Evolutionary conservation across 2,888 invertebrate genomes (phyloP).

Genomic region (Rhingia rostrata): DNA sequence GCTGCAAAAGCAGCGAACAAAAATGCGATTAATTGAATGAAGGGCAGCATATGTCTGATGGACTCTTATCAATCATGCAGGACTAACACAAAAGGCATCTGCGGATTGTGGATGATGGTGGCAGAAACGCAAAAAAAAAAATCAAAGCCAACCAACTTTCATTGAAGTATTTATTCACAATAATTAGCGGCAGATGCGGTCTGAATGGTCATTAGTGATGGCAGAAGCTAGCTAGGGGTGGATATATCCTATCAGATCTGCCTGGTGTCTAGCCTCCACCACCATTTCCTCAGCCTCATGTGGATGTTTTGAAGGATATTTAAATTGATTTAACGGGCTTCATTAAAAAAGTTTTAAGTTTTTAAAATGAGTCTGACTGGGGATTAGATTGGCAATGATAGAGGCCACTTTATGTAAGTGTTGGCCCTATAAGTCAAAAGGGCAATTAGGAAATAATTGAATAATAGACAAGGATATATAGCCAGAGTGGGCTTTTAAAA

Average conservation of each 20-base stretch:
- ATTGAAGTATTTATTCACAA: constrained; percentile 65
- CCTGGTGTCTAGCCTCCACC: constrained; percentile 32
- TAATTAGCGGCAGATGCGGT: constrained; percentile 75
- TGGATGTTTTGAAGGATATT: constrained; percentile 12
- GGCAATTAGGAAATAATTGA: no score
- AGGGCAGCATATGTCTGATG: constrained; percentile 69
- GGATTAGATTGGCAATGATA: no score
- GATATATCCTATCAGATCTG: constrained; percentile 8
- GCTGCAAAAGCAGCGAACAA: constrained; percentile 16
- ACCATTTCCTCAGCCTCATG: not conserved
- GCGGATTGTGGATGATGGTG: constrained; percentile 13
- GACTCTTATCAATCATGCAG: constrained; percentile 67
- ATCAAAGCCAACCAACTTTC: constrained; percentile 36
- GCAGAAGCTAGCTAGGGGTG: not conserved
- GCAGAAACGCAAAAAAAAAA: constrained; percentile 15
- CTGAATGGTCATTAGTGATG: constrained; percentile 66
- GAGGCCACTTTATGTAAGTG: no score
- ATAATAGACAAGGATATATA: no score
- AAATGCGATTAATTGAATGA: constrained; percentile 61
- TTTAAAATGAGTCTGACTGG: not conserved
- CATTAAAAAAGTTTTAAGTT: constrained; percentile 2
- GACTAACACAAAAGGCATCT: constrained; percentile 46
- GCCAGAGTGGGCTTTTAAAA: no score
- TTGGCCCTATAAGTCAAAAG: no score
- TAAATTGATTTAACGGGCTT: constrained; percentile 31